Conservation (phyloP, 2,113 vertebrate species). For the Corapipo altera region DNA sequence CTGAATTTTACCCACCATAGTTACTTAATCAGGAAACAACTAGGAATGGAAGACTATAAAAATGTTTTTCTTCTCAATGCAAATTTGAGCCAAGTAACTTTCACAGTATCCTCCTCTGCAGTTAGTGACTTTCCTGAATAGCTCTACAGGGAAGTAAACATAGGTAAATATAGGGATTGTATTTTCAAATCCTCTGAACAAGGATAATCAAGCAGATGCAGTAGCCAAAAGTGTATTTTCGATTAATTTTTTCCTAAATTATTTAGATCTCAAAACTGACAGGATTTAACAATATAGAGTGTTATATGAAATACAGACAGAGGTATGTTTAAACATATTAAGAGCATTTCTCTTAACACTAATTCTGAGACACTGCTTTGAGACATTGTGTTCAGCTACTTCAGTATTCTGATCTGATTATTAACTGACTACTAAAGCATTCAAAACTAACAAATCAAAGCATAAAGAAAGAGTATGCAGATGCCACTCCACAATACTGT, state of each 20-base stretch:
- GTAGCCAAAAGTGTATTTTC: background rate
- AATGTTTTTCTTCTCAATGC: background rate
- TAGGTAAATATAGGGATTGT: background rate
- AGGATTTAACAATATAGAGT: background rate
- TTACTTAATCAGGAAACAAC: background rate
- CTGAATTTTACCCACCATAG: background rate
- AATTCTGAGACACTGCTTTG: background rate
- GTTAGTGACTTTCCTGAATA: background rate
- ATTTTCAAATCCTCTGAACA: background rate
- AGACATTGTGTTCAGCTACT: background rate
- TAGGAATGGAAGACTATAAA: background rate
- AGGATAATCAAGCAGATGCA: background rate
- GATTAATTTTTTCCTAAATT: background rate
- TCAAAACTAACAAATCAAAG: background rate
- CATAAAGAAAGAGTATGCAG: background rate
- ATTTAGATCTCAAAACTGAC: background rate
- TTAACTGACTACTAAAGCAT: background rate
- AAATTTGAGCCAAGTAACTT: background rate
- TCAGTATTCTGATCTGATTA: background rate
- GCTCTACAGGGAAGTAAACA: background rate
- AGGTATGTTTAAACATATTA: background rate
- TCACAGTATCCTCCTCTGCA: fast-evolving
- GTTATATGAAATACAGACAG: background rate
- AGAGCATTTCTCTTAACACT: background rate
- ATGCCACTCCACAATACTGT: background rate